Conservation (phyloP, 2,113 vertebrate genomes). For the Vicugna pacos region DNA sequence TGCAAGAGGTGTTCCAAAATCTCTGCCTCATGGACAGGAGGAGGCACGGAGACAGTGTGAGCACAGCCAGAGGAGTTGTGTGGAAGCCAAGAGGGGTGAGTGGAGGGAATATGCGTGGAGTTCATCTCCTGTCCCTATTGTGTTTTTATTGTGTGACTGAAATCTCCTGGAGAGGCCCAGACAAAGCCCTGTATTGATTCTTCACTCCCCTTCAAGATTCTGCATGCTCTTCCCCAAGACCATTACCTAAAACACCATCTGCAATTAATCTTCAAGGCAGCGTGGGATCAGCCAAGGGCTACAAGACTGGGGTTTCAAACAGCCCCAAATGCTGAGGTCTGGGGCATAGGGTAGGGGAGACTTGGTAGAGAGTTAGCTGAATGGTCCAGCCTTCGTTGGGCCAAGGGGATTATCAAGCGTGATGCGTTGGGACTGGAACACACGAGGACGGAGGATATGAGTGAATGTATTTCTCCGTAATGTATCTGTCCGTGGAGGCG, state of each 20-base stretch:
- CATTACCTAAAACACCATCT: slow-evolving; percentile 84
- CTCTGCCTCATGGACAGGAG: not conserved
- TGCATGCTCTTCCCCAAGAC: slow-evolving; percentile 79
- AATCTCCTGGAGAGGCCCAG: slow-evolving; percentile 71
- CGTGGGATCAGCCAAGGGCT: slow-evolving; percentile 81
- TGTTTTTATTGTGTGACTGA: slow-evolving; percentile 76
- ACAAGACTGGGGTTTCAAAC: slow-evolving; percentile 71
- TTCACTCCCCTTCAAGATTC: slow-evolving; percentile 30
- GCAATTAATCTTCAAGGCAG: slow-evolving; percentile 87
- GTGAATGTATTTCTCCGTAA: slow-evolving; percentile 85
- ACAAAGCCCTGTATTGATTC: slow-evolving; percentile 82
- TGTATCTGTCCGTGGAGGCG: slow-evolving; percentile 78
- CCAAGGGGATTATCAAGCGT: slow-evolving; percentile 44
- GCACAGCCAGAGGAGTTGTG: not conserved
- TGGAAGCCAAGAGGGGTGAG: not conserved
- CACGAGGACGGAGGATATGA: slow-evolving; percentile 80
- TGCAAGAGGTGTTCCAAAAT: not conserved
- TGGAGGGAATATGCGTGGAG: slow-evolving; percentile 32
- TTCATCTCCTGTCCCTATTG: slow-evolving; percentile 49
- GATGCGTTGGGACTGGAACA: slow-evolving; percentile 65
- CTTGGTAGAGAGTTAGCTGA: slow-evolving; percentile 18
- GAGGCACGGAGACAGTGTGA: not conserved
- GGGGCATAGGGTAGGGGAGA: slow-evolving; percentile 25
- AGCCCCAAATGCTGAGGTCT: slow-evolving; percentile 43
- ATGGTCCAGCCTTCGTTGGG: slow-evolving; percentile 60